Conservation (phyloP, 2,113 vertebrate species). For the Cebidichthys violaceus region DNA sequence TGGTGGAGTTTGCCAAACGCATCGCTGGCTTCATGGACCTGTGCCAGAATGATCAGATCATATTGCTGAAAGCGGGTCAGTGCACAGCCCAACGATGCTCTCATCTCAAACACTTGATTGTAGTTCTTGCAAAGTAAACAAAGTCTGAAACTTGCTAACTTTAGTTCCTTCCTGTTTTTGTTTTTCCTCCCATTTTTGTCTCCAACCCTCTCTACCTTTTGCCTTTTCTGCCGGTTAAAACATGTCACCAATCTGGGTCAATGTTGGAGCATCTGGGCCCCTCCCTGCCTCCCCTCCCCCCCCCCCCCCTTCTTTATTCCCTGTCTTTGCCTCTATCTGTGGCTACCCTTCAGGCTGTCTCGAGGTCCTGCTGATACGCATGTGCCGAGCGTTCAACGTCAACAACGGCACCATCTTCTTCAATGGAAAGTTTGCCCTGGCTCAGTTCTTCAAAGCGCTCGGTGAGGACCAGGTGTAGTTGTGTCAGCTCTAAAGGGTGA, state of each 20-base stretch:
- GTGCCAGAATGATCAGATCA: slow-evolving; percentile 93
- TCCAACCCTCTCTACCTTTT: slow-evolving; percentile 76
- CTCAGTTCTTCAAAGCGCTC: slow-evolving; percentile 91
- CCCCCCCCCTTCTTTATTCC: slow-evolving; percentile 28
- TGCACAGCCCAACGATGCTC: slow-evolving; percentile 33
- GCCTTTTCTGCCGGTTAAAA: slow-evolving; percentile 52
- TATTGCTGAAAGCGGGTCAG: slow-evolving; percentile 92
- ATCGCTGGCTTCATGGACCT: slow-evolving; percentile 92
- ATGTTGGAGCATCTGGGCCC: slow-evolving; percentile 68
- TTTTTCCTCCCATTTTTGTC: slow-evolving; percentile 57
- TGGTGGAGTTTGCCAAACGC: slow-evolving; percentile 92
- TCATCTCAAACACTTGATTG: slow-evolving; percentile 4
- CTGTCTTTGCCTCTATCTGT: slow-evolving; percentile 66
- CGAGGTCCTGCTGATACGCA: slow-evolving; percentile 92
- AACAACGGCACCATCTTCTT: slow-evolving; percentile 91
- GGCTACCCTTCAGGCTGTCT: slow-evolving; percentile 86
- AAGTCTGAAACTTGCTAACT: slow-evolving; percentile 69
- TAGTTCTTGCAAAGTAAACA: slow-evolving; percentile 4
- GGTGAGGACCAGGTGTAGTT: slow-evolving; percentile 81
- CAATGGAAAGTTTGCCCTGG: slow-evolving; percentile 88
- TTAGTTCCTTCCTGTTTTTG: slow-evolving; percentile 63
- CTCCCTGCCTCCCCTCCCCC: slow-evolving; percentile 26
- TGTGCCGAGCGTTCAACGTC: slow-evolving; percentile 90
- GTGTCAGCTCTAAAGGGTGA: background rate
- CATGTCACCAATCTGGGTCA: slow-evolving; percentile 68